A percentile compares a stretch with the other conserved stretches of the same genome.
Conservation (phyloP, 2,113 vertebrate species). For the Orientallactaga bullata region DNA sequence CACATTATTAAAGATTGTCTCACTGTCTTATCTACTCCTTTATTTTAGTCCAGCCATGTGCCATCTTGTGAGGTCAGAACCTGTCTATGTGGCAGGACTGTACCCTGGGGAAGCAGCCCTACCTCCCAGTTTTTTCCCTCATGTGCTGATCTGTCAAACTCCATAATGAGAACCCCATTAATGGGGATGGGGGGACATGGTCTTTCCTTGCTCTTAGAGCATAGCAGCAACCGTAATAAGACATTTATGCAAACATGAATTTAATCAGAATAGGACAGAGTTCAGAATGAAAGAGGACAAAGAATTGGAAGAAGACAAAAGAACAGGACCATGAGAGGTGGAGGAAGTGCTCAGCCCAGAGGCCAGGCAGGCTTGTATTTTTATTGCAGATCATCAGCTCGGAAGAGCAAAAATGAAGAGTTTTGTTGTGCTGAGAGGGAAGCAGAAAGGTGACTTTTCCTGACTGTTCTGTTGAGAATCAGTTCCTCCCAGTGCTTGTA, state of each 20-base stretch:
- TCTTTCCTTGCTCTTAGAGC: neutral
- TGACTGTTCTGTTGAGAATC: neutral
- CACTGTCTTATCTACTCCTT: neutral
- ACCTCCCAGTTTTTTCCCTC: neutral
- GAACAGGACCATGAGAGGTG: too few relatives aligned
- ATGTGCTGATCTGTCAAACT: neutral
- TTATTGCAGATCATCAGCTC: neutral
- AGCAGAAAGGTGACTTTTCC: neutral
- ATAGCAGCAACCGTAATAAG: neutral
- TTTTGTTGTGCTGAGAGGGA: neutral
- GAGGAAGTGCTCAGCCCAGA: too few relatives aligned
- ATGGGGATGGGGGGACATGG: neutral
- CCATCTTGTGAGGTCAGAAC: neutral
- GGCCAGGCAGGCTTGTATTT: neutral
- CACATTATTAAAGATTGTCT: neutral
- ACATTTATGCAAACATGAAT: neutral
- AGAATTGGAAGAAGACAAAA: neutral
- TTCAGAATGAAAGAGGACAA: neutral
- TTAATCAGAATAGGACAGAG: neutral
- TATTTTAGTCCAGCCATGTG: neutral
- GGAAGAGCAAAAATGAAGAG: neutral
- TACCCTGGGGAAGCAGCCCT: neutral
- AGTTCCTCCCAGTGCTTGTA: neutral
- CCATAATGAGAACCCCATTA: neutral
- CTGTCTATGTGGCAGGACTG: neutral